Conservation (phyloP, 2,113 vertebrate genomes). For the Lampris incognitus region DNA sequence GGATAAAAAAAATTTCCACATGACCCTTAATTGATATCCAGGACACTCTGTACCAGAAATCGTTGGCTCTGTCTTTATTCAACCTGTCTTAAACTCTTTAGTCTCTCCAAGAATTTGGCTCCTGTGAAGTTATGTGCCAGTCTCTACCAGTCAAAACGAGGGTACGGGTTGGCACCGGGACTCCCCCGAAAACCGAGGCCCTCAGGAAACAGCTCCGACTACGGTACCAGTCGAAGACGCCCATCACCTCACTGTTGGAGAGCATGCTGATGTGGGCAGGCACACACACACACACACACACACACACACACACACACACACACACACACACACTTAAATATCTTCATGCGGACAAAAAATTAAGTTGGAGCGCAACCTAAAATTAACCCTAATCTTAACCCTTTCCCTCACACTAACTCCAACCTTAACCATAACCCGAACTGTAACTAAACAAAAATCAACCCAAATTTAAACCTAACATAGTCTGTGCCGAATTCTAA, state of each 20-base stretch:
- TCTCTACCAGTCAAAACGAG: not conserved
- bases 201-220: too few species aligned
- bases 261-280: too few species aligned
- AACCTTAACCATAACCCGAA: too few species aligned
- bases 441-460: too few species aligned
- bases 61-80: not conserved
- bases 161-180: not conserved
- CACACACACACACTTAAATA: not conserved
- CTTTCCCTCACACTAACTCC: too few species aligned
- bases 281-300: not conserved
- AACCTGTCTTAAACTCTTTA: not conserved
- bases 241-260: not conserved
- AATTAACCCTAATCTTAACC: too few species aligned
- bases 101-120: not conserved
- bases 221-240: not conserved
- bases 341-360: too few species aligned
- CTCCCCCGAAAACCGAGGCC: not conserved
- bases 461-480: too few species aligned
- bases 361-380: too few species aligned
- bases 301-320: not conserved
- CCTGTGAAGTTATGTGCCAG: not conserved
- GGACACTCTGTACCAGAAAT: not conserved
- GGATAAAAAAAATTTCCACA: not conserved
- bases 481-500: too few species aligned
- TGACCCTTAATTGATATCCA: constrained; percentile 1